These are phyloP conservation scores for Clepsis dumicolana DNA, from an alignment of 2,888 invertebrate species.

Conservation along the genomic window DNA sequence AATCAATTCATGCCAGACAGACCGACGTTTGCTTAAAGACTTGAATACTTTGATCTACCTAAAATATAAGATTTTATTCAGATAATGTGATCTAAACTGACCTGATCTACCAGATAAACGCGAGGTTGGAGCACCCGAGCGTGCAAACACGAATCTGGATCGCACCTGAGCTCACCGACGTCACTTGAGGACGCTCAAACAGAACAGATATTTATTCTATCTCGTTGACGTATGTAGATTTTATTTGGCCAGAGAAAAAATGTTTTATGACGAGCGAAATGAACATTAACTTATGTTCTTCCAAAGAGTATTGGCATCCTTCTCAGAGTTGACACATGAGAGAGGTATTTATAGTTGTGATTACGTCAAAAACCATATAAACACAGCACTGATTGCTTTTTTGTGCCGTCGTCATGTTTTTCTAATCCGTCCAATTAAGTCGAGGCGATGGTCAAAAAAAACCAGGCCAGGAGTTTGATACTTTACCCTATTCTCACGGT, in stretches of 20 bases:
- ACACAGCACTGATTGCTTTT: constrained; percentile 25
- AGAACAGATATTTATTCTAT: constrained; percentile 23
- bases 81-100: constrained; percentile 25
- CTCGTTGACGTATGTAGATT: constrained; percentile 25
- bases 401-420: constrained; percentile 26
- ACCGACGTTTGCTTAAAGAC: background rate
- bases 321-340: background rate
- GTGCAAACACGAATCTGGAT: constrained; percentile 68
- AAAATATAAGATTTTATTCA: constrained; percentile 1
- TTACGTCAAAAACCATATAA: constrained; percentile 26
- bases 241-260: constrained; percentile 22
- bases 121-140: constrained; percentile 42
- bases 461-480: constrained; percentile 2
- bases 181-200: constrained; percentile 59
- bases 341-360: constrained; percentile 25
- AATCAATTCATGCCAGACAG: no score
- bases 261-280: background rate
- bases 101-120: constrained; percentile 3
- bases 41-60: background rate
- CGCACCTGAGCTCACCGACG: constrained; percentile 75
- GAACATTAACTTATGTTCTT: background rate
- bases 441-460: constrained; percentile 27
- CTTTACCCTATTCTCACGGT: constrained; percentile 38
- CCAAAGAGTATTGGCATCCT: constrained; percentile 19
- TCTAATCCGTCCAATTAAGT: constrained; percentile 33